These are phyloP conservation scores for Onychomys leucogaster DNA, from an alignment of 2,797 vertebrate species.

Conservation along the genomic window DNA sequence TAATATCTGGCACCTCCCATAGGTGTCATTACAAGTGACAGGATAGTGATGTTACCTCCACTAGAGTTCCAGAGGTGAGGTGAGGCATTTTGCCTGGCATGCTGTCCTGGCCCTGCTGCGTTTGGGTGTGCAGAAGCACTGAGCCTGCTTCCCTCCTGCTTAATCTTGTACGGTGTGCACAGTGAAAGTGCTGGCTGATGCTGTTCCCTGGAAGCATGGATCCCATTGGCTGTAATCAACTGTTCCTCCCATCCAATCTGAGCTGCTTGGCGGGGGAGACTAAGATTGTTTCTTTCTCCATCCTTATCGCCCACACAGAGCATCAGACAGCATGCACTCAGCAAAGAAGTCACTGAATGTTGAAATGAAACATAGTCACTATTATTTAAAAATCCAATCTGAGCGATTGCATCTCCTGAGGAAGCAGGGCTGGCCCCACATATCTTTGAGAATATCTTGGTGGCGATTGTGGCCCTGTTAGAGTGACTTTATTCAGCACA, in stretches of 20 bases:
- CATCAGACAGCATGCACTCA: neutral
- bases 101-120: neutral
- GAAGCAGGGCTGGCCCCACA: neutral
- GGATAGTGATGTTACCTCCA: neutral
- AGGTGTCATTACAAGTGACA: neutral
- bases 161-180: neutral
- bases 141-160: neutral
- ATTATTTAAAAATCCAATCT: slow-evolving; percentile 58
- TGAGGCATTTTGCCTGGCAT: neutral
- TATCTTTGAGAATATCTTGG: slow-evolving; percentile 13
- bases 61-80: neutral
- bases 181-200: neutral
- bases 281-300: slow-evolving; percentile 20
- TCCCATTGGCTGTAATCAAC: neutral
- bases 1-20: neutral
- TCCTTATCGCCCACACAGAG: neutral
- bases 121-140: neutral
- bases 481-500: slow-evolving; percentile 34
- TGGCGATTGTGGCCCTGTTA: neutral
- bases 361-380: slow-evolving; percentile 49
- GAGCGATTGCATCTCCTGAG: neutral
- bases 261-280: neutral
- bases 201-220: neutral
- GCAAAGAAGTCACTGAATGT: slow-evolving; percentile 24
- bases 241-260: neutral